Evolutionary conservation across 2,888 invertebrate species (phyloP).

Genomic region (Galeopsomyia nigrocyanea): DNA sequence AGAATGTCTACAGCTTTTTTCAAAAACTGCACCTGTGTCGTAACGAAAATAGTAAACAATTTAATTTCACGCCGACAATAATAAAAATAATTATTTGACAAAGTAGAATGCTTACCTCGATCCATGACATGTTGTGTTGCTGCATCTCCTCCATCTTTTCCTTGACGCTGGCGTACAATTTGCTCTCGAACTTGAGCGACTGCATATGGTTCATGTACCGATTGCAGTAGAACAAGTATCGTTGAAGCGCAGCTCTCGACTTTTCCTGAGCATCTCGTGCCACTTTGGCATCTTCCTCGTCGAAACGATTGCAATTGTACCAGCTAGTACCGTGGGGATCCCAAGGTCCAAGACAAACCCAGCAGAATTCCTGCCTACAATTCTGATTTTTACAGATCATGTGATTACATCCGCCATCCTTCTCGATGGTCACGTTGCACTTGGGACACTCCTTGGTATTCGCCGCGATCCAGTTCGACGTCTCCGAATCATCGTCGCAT

Average conservation of each 20-base stretch:
- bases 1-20: conserved; percentile 97
- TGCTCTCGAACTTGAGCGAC: conserved; percentile 96
- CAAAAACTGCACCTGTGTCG: conserved; percentile 90
- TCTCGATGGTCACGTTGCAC: conserved; percentile 96
- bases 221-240: conserved; percentile 98
- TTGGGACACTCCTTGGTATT: conserved; percentile 99
- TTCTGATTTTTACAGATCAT: conserved; percentile 99
- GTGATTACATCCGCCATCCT: conserved; percentile 99
- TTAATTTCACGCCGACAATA: background rate
- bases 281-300: conserved; percentile 96
- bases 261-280: conserved; percentile 96
- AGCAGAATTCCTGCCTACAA: conserved; percentile 98
- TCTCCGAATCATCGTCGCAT: conserved; percentile 99
- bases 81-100: background rate
- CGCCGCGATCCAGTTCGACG: conserved; percentile 99
- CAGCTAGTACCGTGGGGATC: conserved; percentile 98
- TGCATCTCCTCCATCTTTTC: conserved; percentile 99
- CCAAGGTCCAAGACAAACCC: conserved; percentile 99
- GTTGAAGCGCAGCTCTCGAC: conserved; percentile 92
- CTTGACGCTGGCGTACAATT: conserved; percentile 95
- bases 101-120: conserved; percentile 78
- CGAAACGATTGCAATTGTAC: conserved; percentile 98
- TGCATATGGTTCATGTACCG: conserved; percentile 99
- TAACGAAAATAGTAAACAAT: background rate
- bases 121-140: conserved; percentile 99